These are phyloP conservation scores for Panurus biarmicus DNA, from an alignment of 2,113 vertebrate genomes.

Conservation along the genomic window DNA sequence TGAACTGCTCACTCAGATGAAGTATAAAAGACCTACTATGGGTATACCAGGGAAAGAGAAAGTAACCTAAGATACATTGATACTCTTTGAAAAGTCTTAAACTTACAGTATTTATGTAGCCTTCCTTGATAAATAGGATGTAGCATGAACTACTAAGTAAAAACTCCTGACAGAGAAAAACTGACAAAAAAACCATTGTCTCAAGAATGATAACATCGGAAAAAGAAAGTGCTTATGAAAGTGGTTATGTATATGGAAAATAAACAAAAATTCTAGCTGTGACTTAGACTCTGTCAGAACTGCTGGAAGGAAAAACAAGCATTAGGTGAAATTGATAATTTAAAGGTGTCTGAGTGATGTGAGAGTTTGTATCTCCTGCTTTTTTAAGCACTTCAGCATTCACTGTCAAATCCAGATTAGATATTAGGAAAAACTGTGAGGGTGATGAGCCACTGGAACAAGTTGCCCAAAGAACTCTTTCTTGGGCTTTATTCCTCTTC, in stretches of 20 bases:
- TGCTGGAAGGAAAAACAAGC: not conserved
- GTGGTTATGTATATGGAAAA: not conserved
- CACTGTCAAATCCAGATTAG: not conserved
- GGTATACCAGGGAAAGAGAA: not conserved
- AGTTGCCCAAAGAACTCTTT: not conserved
- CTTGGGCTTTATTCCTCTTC: not conserved
- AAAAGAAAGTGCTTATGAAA: not conserved
- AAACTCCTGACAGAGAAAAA: not conserved
- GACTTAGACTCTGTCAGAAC: not conserved
- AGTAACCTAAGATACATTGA: not conserved
- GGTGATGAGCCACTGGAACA: not conserved
- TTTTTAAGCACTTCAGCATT: not conserved
- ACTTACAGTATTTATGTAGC: not conserved
- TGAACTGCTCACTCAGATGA: slow-evolving; percentile 45
- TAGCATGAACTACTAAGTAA: not conserved
- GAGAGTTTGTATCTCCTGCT: not conserved
- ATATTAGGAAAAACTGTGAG: not conserved
- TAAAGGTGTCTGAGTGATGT: not conserved
- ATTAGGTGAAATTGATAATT: not conserved
- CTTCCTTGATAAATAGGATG: not conserved
- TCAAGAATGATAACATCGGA: not conserved
- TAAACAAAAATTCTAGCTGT: not conserved
- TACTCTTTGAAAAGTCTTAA: not conserved
- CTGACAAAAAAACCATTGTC: not conserved
- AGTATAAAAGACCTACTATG: slow-evolving; percentile 8